phyloP scores from a whole-genome alignment of 2,113 vertebrate genomes.

The Dicerorhinus sumatrensis region DNA sequence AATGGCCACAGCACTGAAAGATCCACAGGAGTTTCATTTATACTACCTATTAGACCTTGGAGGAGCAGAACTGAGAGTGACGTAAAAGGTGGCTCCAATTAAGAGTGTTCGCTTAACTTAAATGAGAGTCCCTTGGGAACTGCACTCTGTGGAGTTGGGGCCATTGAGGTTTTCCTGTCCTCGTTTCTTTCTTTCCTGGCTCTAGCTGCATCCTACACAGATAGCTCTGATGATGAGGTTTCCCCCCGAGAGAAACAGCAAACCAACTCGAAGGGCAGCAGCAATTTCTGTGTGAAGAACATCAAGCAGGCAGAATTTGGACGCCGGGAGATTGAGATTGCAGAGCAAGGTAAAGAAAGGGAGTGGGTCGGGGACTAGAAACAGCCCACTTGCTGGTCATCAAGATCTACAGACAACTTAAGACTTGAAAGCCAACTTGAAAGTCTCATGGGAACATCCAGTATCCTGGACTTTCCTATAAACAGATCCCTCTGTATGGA shows the following conservation, averaged over 20 bases:
- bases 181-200: slow-evolving; percentile 46
- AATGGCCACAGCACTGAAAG: background rate
- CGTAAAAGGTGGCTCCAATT: background rate
- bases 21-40: background rate
- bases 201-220: slow-evolving; percentile 95
- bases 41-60: background rate
- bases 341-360: slow-evolving; percentile 92
- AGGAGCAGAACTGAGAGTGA: background rate
- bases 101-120: background rate
- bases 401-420: background rate
- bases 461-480: background rate
- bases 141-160: background rate
- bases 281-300: slow-evolving; percentile 98
- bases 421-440: background rate
- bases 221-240: slow-evolving; percentile 97
- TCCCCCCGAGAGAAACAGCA: slow-evolving; percentile 96
- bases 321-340: slow-evolving; percentile 96
- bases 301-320: slow-evolving; percentile 98
- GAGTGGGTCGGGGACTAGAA: background rate
- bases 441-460: background rate
- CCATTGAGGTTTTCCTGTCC: slow-evolving; percentile 27
- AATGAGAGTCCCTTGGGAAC: background rate
- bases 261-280: slow-evolving; percentile 95
- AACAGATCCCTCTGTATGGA: background rate
- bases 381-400: background rate